These are phyloP conservation scores for Drosophila sproati DNA, from an alignment of 1,140 invertebrate species.

Conservation along the genomic window DNA sequence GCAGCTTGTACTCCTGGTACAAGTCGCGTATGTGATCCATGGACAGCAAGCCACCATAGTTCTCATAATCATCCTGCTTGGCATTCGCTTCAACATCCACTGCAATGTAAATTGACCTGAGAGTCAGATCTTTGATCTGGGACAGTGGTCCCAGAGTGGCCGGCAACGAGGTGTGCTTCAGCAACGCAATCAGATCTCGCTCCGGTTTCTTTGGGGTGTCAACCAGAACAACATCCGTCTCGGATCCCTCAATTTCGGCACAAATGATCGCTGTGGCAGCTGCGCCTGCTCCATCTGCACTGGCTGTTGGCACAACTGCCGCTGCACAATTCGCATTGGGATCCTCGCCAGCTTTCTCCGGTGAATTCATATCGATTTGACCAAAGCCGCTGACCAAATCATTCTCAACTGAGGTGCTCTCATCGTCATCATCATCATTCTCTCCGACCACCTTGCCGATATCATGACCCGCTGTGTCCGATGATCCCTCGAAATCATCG, in stretches of 20 bases:
- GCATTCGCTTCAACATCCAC: slow-evolving; percentile 86
- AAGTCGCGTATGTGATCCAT: slow-evolving; percentile 88
- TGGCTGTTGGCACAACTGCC: slow-evolving; percentile 77
- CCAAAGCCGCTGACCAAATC: slow-evolving; percentile 84
- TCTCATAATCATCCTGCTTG: slow-evolving; percentile 61
- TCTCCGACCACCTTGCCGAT: slow-evolving; percentile 45
- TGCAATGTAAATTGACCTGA: slow-evolving; percentile 86
- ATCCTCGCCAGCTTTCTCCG: slow-evolving; percentile 82
- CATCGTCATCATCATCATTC: slow-evolving; percentile 85
- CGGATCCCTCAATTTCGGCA: slow-evolving; percentile 90
- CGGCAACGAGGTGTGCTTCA: slow-evolving; percentile 85
- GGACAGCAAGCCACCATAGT: slow-evolving; percentile 70
- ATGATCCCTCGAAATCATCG: slow-evolving; percentile 35
- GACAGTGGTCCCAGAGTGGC: slow-evolving; percentile 60
- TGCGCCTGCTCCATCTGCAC: slow-evolving; percentile 86
- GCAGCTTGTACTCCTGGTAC: slow-evolving; percentile 87
- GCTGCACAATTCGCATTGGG: slow-evolving; percentile 86
- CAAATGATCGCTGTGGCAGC: slow-evolving; percentile 86
- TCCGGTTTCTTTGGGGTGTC: slow-evolving; percentile 89
- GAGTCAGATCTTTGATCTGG: slow-evolving; percentile 75
- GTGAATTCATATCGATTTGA: slow-evolving; percentile 83
- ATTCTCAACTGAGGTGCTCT: slow-evolving; percentile 86
- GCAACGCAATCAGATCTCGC: slow-evolving; percentile 87
- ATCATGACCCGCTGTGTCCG: slow-evolving; percentile 35
- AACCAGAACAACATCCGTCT: slow-evolving; percentile 88